A percentile compares a stretch with the other conserved stretches of the same genome.
Conservation (phyloP, 2,888 invertebrate genomes). For the Branchipolynoe longqiensis region DNA sequence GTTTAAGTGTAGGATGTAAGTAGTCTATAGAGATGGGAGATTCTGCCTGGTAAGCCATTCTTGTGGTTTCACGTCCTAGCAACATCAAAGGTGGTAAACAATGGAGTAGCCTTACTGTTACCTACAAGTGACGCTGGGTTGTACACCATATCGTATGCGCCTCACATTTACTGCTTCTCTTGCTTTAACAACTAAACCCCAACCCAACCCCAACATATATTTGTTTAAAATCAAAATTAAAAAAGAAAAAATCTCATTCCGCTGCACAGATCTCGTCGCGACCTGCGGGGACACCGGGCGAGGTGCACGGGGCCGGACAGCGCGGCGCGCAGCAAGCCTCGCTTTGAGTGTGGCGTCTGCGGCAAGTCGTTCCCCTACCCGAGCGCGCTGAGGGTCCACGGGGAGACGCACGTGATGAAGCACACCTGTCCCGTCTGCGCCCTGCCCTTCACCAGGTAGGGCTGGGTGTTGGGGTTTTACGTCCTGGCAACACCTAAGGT, state of each 20-base stretch:
- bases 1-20: too few relatives aligned
- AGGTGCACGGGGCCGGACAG: not conserved
- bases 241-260: not conserved
- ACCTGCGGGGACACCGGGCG: slow-evolving; percentile 22
- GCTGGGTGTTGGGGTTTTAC: too few relatives aligned
- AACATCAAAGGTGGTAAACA: too few relatives aligned
- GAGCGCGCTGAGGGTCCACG: slow-evolving; percentile 25
- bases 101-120: too few relatives aligned
- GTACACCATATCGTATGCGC: too few relatives aligned
- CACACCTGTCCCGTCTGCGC: slow-evolving; percentile 45
- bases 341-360: slow-evolving; percentile 10
- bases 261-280: slow-evolving; percentile 1
- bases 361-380: slow-evolving; percentile 36
- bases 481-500: too few relatives aligned
- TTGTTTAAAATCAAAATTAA: not conserved
- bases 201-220: too few relatives aligned
- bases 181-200: too few relatives aligned
- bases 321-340: not conserved
- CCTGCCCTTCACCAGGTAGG: slow-evolving; percentile 25
- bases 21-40: too few relatives aligned
- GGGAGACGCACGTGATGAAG: slow-evolving; percentile 36
- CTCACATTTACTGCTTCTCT: not conserved
- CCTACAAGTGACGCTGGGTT: too few relatives aligned
- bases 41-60: too few relatives aligned
- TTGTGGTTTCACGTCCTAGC: too few relatives aligned